Evolutionary conservation across 1,140 invertebrate genomes (phyloP), one percentile per base, ranked within the genome.

Genomic region (Drosophila ercepeae): DNA sequence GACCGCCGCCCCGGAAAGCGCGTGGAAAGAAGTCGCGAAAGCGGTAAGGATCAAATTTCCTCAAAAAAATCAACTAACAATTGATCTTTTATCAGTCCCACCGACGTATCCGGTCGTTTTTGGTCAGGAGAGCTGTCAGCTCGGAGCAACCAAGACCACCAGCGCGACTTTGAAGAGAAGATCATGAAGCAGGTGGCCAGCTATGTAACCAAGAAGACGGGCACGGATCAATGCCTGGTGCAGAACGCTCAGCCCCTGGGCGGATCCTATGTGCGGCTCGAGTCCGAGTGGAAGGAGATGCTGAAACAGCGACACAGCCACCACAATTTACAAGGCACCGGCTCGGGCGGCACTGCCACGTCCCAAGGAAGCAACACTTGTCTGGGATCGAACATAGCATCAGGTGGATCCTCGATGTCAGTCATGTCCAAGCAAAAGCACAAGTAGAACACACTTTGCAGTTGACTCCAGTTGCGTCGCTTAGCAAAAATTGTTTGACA

Each of bases 71-170:
- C 18, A 4, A 21, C 32, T 32, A 32, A 7, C 0, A 23, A 23
- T 8, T 32, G 11, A 7, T 42, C 9, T 46, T 18, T 50, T 42
- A 9, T 2, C 14, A 89, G 89, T 7, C 72, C 88, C 18, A 63
- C 84, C 25, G 89, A 90, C 51, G 75, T 77, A 4, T 78, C 83
- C 19, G 92, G 92, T 18, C 92, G 94, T 39, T 93, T 94, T 68
- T 97, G 96, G 96, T 94, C 94, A 53, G 83, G 93, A 6, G 94
- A 95, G 61, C 92, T 95, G 41, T 95, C 95, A 1, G 94, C 95
- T 19, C 93, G 96, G 61, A 96, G 95, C 77, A 97, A 97, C 92
- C 96, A 97, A 90, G 96, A 97, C 88, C 95, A 95, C 76, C 96
- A 97, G 90, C 91, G 96, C 18, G 94, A 96, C 45, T 95, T 94